Evolutionary conservation across 2,797 vertebrate species (phyloP), one percentile per base, ranked within the genome.

Genomic region (Moxostoma hubbsi): DNA sequence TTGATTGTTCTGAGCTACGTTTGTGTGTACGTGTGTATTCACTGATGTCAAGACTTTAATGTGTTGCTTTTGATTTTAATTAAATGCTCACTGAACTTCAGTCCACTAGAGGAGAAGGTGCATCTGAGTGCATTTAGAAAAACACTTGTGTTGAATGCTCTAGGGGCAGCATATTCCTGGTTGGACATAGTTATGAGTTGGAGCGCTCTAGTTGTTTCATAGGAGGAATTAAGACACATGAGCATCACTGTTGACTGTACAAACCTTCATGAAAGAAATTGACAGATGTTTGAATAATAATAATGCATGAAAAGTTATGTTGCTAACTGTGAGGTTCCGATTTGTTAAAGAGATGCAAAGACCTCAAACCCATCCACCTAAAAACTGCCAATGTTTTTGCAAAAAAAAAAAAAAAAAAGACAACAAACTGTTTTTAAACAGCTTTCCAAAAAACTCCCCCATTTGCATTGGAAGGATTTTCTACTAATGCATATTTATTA

Each of bases 51-150:
- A 53, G 57, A 54, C 57, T 70, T 69, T 53, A 70, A 16, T 6
- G 1, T 63, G 57, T 50, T 70, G 54, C 57, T 24, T 70, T 53
- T 47, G 59, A 54, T 62, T 24, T 46, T 4, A 55, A 55, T 47
- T 70, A 78, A 70, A 13, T 50, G 59, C 67, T 71, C 73, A 71
- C 46, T 50, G 69, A 65, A 59, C 58, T 65, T 65, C n/a, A 43
- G 53, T 64, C 51, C 49, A 7, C 50, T 46, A 36, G 46, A 70
- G 11, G 45, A 6, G 54, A 72, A 73, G 46, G 59, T 62, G 65
- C 66, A 69, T 55, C 75, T 77, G 75, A 53, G 49, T 69, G 46
- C 54, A 43, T 59, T 67, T 61, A 1, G 8, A 65, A 55, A 68
- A 51, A 59, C 1, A 9, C 4, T 12, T 18, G 49, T 59, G 18